Evolutionary conservation across 1,140 invertebrate species (phyloP), one percentile per base, ranked within the genome.

Genomic region (Hycleus cichorii): DNA sequence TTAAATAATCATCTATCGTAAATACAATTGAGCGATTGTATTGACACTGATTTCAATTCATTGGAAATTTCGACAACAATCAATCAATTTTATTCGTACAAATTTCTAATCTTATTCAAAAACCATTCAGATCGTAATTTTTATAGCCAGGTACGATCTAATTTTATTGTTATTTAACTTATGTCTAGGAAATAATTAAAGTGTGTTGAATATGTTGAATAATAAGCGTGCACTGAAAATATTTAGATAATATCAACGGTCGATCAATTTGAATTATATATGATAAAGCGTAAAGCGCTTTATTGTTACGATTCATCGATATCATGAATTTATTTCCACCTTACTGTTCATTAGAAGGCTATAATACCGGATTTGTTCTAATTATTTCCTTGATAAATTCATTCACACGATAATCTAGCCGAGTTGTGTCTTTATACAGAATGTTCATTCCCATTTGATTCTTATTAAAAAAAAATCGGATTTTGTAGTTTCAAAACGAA

Each of bases 21-120:
- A 59, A 57, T 56, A 63, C 42, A 57, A 59, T 52, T 56, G 39
- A 57, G 54, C 44, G 62, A 60, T 59, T 63, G 54, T 55, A 49
- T 58, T 44, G 10, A 39, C 39, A 39, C 4, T 11, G 11, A 42
- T 42, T 42, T n/a, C 6, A 51, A 40, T 51, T 32, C 11, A 38
- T 42, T 51, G 39, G 39, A 39, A 10, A 39, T 39, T 39, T 39
- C 18, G 18, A 4, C 32, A 32, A 32, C 32, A 32, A 4, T 32
- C 32, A 5, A 32, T 32, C 32, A 32, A 18, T 18, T 18, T 18
- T 18, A 18, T 18, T 18, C 18, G 18, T 18, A 18, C 18, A 18
- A 18, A 18, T 32, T 32, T 32, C 32, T 5, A 32, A 0, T 32
- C 1, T 32, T 32, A 32, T 5, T 32, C 7, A 32, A 32, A 32